These are phyloP conservation scores for Epinephelus moara DNA, from an alignment of 2,113 vertebrate species.

Conservation along the genomic window DNA sequence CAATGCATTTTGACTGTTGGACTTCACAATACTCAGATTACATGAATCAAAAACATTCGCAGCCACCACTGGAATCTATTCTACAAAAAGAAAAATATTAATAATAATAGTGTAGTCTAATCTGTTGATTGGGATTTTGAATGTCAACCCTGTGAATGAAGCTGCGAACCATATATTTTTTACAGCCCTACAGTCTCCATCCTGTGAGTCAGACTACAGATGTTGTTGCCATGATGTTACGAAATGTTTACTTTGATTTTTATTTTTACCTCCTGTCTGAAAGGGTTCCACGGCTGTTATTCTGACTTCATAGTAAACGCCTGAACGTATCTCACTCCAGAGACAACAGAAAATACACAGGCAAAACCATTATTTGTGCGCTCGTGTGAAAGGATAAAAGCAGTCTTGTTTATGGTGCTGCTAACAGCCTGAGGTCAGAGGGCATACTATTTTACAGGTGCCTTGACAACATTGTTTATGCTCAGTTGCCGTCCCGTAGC, in stretches of 20 bases:
- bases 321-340: constrained; percentile 3
- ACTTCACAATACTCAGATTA: too few species aligned
- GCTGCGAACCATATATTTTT: too few species aligned
- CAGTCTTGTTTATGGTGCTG: constrained; percentile 37
- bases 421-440: constrained; percentile 59
- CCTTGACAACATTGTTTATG: constrained; percentile 62
- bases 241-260: not conserved
- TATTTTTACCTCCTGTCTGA: not conserved
- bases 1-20: too few species aligned
- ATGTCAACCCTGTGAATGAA: too few species aligned
- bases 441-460: constrained; percentile 64
- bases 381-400: constrained; percentile 39
- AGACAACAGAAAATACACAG: constrained; percentile 21
- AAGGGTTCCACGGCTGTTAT: not conserved
- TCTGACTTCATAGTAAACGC: not conserved
- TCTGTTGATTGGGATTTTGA: too few species aligned
- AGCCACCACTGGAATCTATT: too few species aligned
- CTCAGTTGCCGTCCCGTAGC: constrained; percentile 41
- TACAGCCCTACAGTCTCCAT: too few species aligned
- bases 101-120: too few species aligned
- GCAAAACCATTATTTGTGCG: constrained; percentile 31
- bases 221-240: not conserved
- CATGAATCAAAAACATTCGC: too few species aligned
- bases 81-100: too few species aligned
- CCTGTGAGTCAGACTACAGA: too few species aligned